phyloP scores from a whole-genome alignment of 2,113 vertebrate species.

The Ochotona princeps region DNA sequence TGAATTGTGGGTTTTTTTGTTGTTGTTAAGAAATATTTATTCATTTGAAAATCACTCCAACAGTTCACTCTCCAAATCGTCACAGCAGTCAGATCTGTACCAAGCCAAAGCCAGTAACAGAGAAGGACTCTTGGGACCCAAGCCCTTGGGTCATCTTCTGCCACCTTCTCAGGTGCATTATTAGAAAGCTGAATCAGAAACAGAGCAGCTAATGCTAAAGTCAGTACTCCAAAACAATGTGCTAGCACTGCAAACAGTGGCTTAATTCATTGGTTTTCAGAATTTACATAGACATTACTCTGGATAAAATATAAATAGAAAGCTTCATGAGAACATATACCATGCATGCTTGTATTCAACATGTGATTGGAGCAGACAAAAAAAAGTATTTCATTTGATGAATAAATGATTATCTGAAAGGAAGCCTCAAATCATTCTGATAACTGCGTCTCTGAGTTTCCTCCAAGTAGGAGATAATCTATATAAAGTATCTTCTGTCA shows the following conservation, averaged over 20 bases:
- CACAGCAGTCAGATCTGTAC: too few species aligned
- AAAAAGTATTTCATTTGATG: background rate
- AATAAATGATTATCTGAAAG: background rate
- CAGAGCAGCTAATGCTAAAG: too few species aligned
- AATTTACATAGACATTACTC: background rate
- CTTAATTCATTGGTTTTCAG: background rate
- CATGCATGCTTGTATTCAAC: background rate
- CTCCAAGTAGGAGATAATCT: background rate
- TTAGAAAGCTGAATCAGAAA: too few species aligned
- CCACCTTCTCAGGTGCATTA: too few species aligned
- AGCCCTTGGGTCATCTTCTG: too few species aligned
- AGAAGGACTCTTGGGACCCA: too few species aligned
- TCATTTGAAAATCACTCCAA: too few species aligned
- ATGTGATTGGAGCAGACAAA: background rate
- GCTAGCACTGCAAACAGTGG: too few species aligned
- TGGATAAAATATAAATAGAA: background rate
- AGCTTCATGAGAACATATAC: background rate
- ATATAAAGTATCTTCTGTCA: background rate
- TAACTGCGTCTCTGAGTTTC: background rate
- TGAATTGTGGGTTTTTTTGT: background rate
- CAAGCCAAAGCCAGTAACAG: too few species aligned
- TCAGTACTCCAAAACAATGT: too few species aligned
- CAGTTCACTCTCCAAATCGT: too few species aligned
- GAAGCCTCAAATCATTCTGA: background rate
- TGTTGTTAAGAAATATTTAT: too few species aligned